Evolutionary conservation across 2,113 vertebrate species (phyloP), one percentile per base, ranked within the genome.

Genomic region (Spermophilus dauricus): DNA sequence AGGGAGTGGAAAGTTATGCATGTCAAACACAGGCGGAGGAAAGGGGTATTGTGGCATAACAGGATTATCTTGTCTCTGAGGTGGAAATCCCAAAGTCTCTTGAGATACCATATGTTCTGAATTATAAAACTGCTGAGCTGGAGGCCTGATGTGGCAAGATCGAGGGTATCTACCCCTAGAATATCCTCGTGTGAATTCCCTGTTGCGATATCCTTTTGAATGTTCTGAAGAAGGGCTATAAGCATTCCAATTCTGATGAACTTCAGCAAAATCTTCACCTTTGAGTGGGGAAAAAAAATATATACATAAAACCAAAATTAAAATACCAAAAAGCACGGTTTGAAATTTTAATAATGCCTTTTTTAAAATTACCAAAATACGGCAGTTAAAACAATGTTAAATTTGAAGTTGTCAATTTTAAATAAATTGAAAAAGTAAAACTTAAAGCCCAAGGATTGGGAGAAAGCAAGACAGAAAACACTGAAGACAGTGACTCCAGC

Each of bases 261-360:
- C 76, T 97, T 95, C 65, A 65, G 70, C 94, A 72, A 73, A 91
- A 91, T 94, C 97, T 78, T 95, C 98, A 98, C 97, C 99, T 99
- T 45, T 48, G 73, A 70, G 67, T 0, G 34, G 51, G 14, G 3
- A 1, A 63, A 51, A 24, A 77, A 34, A 58, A 84, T 45, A 45
- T 45, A 72, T 48, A 24, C 39, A 96, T 11, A 70, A 82, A 76
- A 65, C 56, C 9, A 86, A 86, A 86, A 84, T 89, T 89, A 94
- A 89, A 76, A 78, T 3, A 91, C 75, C 30, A 83, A 72, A 95
- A 91, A 82, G 82, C 2, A 93, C 0, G 70, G 75, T 28, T 22
- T n/a, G 69, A 73, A 97, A 86, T 75, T 94, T 91, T 45, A 89
- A n/a, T 42, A 51, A 89, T 45, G 16, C 1, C 20, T 88, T 94